These are phyloP conservation scores for Sphenopsis melanotis DNA, from an alignment of 2,797 vertebrate genomes.

Conservation along the genomic window DNA sequence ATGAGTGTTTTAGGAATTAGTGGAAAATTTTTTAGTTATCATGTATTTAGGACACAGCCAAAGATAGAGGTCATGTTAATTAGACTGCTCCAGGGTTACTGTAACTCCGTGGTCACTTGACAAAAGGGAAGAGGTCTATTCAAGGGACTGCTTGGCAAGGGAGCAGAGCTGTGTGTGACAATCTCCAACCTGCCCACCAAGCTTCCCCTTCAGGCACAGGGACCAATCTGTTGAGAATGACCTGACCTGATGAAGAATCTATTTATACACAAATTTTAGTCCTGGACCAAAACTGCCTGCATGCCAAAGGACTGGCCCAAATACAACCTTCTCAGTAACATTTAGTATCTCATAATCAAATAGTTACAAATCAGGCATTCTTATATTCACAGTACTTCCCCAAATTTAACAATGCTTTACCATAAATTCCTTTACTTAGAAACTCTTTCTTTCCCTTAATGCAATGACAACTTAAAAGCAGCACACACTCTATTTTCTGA, in stretches of 20 bases:
- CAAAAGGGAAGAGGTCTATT: conserved; percentile 18
- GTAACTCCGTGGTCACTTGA: conserved; percentile 22
- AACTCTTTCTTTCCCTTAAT: not conserved
- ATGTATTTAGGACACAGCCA: conserved; percentile 56
- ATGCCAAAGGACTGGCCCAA: not conserved
- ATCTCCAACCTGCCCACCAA: conserved; percentile 1
- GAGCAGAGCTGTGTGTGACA: not conserved
- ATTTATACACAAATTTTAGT: conserved; percentile 16
- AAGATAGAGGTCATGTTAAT: conserved; percentile 60
- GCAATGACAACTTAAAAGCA: not conserved
- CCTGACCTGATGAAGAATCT: conserved; percentile 15
- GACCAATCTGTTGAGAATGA: conserved; percentile 54
- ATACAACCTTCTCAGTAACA: not conserved
- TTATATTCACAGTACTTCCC: not conserved
- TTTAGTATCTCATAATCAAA: not conserved
- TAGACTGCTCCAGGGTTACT: conserved; percentile 58
- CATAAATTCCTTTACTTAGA: not conserved
- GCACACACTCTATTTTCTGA: not conserved
- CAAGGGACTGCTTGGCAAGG: conserved; percentile 26
- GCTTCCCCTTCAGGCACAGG: conserved; percentile 47
- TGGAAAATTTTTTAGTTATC: conserved; percentile 47
- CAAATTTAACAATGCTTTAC: not conserved
- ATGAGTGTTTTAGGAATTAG: not conserved
- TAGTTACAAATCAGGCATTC: not conserved
- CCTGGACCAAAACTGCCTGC: not conserved